A percentile compares a stretch with the other conserved stretches of the same genome.
Conservation (phyloP, 2,113 vertebrate species). For the Candoia aspera region DNA sequence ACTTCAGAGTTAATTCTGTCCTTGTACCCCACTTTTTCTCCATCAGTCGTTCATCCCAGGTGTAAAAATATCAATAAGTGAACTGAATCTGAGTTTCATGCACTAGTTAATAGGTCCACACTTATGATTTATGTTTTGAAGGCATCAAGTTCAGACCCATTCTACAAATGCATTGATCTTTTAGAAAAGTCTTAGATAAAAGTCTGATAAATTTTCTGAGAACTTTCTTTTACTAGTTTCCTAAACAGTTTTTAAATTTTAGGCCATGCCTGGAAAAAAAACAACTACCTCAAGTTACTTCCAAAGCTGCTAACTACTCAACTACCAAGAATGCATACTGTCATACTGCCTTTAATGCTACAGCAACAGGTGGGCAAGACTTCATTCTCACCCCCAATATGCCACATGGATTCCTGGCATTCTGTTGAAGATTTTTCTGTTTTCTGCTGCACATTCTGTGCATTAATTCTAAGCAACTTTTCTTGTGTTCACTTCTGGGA, state of each 20-base stretch:
- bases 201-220: not conserved
- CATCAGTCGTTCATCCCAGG: not conserved
- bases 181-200: not conserved
- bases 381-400: not conserved
- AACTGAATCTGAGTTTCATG: no score
- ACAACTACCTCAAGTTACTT: no score
- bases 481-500: not conserved
- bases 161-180: not conserved
- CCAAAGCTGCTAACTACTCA: no score
- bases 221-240: no score
- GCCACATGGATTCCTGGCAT: not conserved
- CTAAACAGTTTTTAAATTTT: no score
- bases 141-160: not conserved
- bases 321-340: no score
- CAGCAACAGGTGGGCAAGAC: no score
- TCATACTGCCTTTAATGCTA: no score
- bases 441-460: not conserved
- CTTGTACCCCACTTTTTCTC: not conserved
- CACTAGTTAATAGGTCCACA: no score
- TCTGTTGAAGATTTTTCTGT: not conserved
- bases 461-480: not conserved
- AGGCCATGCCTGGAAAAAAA: no score
- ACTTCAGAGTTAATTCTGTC: not conserved
- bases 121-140: no score
- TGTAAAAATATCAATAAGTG: no score